A percentile compares a stretch with the other conserved stretches of the same genome.
phyloP scores from a whole-genome alignment of 2,797 vertebrate species.

The Chaunax sp. region DNA sequence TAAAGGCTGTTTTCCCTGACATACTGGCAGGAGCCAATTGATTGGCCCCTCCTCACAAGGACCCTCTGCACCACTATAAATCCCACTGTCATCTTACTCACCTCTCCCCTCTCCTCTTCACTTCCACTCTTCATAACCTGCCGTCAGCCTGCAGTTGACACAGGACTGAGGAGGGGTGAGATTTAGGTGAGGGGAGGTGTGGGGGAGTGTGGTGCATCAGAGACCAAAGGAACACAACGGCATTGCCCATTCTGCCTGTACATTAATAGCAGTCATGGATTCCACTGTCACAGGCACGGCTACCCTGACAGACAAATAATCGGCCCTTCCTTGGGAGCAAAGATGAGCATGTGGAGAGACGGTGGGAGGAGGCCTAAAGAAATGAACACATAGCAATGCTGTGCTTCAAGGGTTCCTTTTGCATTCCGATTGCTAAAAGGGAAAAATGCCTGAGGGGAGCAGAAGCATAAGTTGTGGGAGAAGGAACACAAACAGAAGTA shows the following conservation, averaged over 20 bases:
- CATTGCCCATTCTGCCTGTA: slow-evolving; percentile 58
- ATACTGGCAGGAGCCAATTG: slow-evolving; percentile 70
- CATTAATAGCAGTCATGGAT: slow-evolving; percentile 74
- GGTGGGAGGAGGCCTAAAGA: slow-evolving; percentile 40
- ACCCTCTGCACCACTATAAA: slow-evolving; percentile 76
- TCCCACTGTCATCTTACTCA: slow-evolving; percentile 48
- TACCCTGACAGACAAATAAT: slow-evolving; percentile 74
- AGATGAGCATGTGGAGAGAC: slow-evolving; percentile 39
- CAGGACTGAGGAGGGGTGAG: slow-evolving; percentile 10
- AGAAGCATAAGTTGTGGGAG: too few relatives aligned
- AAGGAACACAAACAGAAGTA: not conserved
- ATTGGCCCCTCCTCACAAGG: slow-evolving; percentile 67
- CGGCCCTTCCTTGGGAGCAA: slow-evolving; percentile 41
- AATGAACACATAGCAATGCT: slow-evolving; percentile 28
- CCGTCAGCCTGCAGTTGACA: slow-evolving; percentile 38
- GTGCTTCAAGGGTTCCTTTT: too few relatives aligned
- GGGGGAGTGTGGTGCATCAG: slow-evolving; percentile 24
- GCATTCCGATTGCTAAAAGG: too few relatives aligned
- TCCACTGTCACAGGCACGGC: slow-evolving; percentile 56
- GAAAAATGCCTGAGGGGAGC: too few relatives aligned
- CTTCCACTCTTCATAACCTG: slow-evolving; percentile 39
- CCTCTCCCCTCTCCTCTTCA: slow-evolving; percentile 30
- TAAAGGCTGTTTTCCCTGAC: slow-evolving; percentile 80
- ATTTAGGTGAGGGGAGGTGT: slow-evolving; percentile 32
- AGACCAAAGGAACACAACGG: slow-evolving; percentile 42